phyloP scores from a whole-genome alignment of 1,140 invertebrate genomes.

The Cydia strobilella region DNA sequence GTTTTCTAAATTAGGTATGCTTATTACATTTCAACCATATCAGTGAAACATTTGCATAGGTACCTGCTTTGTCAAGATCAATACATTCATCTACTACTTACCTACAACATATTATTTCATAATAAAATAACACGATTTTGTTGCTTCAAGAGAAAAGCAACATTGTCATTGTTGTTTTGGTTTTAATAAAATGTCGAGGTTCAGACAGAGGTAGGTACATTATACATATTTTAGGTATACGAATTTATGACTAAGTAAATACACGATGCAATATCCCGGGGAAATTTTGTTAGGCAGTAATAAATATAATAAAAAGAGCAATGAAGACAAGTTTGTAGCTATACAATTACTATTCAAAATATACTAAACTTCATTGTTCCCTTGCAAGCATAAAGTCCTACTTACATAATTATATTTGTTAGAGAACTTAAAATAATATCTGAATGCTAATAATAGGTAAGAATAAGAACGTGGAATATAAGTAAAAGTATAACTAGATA shows the following conservation, averaged over 20 bases:
- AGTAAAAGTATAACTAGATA: neutral
- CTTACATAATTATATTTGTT: too few species aligned
- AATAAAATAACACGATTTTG: neutral
- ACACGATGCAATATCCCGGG: constrained; percentile 21
- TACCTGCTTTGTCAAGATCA: neutral
- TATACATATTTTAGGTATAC: constrained; percentile 22
- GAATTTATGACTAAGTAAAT: neutral
- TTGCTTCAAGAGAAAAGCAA: constrained; percentile 2
- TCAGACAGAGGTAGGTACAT: neutral
- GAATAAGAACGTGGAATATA: neutral
- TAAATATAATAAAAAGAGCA: neutral
- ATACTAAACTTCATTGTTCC: neutral
- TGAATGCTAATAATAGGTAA: neutral
- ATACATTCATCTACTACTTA: neutral
- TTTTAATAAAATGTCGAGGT: constrained; percentile 22
- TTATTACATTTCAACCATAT: too few species aligned
- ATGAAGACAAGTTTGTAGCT: neutral
- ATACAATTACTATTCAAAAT: neutral
- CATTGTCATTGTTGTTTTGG: constrained; percentile 20
- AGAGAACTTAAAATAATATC: neutral
- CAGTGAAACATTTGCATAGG: too few species aligned
- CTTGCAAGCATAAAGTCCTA: too few species aligned
- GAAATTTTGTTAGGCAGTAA: constrained; percentile 19
- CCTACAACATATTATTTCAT: neutral
- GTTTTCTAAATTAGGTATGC: too few species aligned